Conservation (phyloP, 2,797 vertebrate genomes). For the Pseudochirops cupreus region DNA sequence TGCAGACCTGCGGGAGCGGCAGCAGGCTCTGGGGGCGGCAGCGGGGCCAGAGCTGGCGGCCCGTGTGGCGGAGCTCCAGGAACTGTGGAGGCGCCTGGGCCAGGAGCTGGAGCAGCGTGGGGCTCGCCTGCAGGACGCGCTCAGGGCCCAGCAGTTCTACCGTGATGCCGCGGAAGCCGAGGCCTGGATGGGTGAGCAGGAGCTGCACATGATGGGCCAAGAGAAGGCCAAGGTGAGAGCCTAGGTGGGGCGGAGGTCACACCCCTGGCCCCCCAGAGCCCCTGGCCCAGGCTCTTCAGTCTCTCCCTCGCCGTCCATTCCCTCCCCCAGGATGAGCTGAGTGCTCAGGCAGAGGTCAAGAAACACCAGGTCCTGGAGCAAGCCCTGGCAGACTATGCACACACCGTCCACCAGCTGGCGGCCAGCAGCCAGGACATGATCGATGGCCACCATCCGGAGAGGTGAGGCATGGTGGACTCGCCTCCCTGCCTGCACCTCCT, state of each 20-base stretch:
- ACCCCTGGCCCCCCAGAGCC: background rate
- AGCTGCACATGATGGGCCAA: slow-evolving; percentile 98
- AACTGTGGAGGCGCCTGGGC: slow-evolving; percentile 91
- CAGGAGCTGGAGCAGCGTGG: slow-evolving; percentile 91
- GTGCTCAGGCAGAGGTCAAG: slow-evolving; percentile 95
- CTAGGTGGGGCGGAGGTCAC: background rate
- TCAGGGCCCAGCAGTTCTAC: slow-evolving; percentile 95
- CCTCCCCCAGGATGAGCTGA: slow-evolving; percentile 91
- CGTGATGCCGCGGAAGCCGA: slow-evolving; percentile 93
- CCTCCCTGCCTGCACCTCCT: too few species aligned
- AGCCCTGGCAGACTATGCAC: slow-evolving; percentile 94
- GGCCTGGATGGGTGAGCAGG: slow-evolving; percentile 98
- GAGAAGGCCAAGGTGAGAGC: slow-evolving; percentile 94
- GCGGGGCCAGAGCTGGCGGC: slow-evolving; percentile 87
- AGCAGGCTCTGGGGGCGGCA: slow-evolving; percentile 84
- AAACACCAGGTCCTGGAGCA: slow-evolving; percentile 94
- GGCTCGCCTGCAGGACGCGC: slow-evolving; percentile 89
- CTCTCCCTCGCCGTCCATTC: background rate
- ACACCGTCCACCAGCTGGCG: slow-evolving; percentile 93
- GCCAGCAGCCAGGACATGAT: slow-evolving; percentile 94
- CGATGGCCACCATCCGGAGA: slow-evolving; percentile 93
- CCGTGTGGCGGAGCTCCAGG: slow-evolving; percentile 88
- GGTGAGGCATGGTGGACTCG: slow-evolving; percentile 80
- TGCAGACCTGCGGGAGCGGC: slow-evolving; percentile 90
- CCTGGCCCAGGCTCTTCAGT: rapidly evolving